Conservation (phyloP, 2,888 invertebrate species). For the Ectemnius continuus region DNA sequence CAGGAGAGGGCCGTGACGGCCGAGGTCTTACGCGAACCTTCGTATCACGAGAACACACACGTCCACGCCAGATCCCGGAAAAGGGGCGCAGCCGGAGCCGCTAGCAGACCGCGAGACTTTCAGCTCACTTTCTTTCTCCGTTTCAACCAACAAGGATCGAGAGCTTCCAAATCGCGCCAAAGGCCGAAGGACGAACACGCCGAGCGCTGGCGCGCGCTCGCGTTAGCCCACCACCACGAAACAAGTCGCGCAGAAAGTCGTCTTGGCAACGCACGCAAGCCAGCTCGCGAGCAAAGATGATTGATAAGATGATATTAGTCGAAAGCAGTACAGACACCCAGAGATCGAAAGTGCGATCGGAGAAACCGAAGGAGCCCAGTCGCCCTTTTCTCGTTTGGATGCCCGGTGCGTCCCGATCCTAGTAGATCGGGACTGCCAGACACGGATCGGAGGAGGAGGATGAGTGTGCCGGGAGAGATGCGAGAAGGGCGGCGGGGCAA, state of each 20-base stretch:
- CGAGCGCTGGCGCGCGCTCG: constrained; percentile 25
- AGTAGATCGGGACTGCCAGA: too few relatives aligned
- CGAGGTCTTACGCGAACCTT: constrained; percentile 3
- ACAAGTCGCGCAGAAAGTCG: neutral
- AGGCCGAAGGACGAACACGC: constrained; percentile 51
- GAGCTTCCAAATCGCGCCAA: constrained; percentile 30
- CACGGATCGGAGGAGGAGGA: too few relatives aligned
- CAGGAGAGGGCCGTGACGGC: constrained; percentile 9
- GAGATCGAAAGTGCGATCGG: too few relatives aligned
- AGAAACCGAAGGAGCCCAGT: too few relatives aligned
- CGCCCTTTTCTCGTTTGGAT: too few relatives aligned
- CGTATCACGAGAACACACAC: neutral
- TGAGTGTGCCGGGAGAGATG: constrained; percentile 4
- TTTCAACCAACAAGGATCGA: constrained; percentile 44
- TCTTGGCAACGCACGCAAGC: neutral
- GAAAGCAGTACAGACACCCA: too few relatives aligned
- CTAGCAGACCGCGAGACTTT: constrained; percentile 3
- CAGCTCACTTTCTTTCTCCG: constrained; percentile 52
- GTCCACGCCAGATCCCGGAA: constrained; percentile 26
- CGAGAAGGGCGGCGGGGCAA: too few relatives aligned
- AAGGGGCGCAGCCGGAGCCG: neutral
- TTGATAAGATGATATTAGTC: too few relatives aligned
- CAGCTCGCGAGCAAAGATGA: neutral
- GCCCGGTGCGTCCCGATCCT: too few relatives aligned
- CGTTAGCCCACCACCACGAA: neutral